Conservation (phyloP, 2,797 vertebrate species). For the Pteropus rufus region DNA sequence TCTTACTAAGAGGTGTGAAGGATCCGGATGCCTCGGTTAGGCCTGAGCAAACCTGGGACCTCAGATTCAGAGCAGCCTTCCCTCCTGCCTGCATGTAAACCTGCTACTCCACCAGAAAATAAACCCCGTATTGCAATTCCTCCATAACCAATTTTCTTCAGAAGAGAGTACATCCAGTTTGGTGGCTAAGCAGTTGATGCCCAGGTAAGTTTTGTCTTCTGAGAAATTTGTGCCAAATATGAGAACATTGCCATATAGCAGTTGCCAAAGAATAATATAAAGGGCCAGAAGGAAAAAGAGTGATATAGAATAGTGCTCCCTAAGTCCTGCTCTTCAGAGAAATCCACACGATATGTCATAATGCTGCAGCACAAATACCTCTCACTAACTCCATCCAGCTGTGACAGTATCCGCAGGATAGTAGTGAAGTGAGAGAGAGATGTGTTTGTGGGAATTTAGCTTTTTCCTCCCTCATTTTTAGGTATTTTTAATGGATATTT, state of each 20-base stretch:
- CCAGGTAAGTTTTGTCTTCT: conserved; percentile 26
- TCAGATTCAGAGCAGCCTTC: neutral
- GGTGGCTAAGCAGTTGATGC: neutral
- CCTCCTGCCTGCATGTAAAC: neutral
- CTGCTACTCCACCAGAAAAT: neutral
- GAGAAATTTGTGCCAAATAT: neutral
- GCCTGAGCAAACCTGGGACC: neutral
- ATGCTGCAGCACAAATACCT: neutral
- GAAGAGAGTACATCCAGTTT: neutral
- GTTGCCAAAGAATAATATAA: neutral
- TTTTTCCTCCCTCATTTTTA: neutral
- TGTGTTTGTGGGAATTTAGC: neutral
- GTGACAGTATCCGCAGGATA: neutral
- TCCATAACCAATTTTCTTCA: neutral
- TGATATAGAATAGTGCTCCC: neutral
- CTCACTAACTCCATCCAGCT: neutral
- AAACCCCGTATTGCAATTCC: neutral
- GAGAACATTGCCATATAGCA: neutral
- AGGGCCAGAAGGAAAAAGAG: neutral
- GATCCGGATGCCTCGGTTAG: neutral
- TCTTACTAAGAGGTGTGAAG: neutral
- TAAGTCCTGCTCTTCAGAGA: neutral
- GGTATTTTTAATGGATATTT: neutral
- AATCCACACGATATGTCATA: neutral
- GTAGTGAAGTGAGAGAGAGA: neutral